Conservation (phyloP, 2,888 invertebrate genomes). For the Zygogramma bicolorata region DNA sequence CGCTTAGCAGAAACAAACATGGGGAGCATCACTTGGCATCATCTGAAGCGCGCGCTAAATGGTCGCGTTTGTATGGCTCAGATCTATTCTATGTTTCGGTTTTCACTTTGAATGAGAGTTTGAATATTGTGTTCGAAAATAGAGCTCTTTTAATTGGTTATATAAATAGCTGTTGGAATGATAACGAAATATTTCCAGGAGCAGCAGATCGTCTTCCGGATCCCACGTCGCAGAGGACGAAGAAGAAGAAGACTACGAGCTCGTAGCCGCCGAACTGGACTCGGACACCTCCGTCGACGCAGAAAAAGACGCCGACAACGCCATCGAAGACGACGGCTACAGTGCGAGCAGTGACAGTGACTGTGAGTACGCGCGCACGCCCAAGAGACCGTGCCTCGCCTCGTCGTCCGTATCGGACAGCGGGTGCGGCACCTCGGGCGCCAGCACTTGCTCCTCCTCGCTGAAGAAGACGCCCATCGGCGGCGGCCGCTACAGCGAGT, state of each 20-base stretch:
- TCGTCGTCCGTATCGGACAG: conserved; percentile 62
- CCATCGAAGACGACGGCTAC: conserved; percentile 30
- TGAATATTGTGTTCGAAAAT: too few relatives aligned
- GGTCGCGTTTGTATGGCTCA: too few relatives aligned
- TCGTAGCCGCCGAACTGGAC: not conserved
- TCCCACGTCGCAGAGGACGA: conserved; percentile 18
- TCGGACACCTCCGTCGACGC: conserved; percentile 10
- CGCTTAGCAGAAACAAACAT: too few relatives aligned
- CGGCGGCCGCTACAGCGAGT: conserved; percentile 66
- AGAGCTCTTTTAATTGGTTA: too few relatives aligned
- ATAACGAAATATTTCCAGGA: not conserved
- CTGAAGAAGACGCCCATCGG: not conserved
- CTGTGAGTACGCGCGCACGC: conserved; percentile 58
- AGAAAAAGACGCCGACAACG: not conserved
- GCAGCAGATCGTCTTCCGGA: conserved; percentile 15
- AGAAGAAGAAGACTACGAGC: not conserved
- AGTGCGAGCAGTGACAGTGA: conserved; percentile 59
- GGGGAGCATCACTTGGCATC: too few relatives aligned
- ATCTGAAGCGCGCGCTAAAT: too few relatives aligned
- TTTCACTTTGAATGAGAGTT: too few relatives aligned
- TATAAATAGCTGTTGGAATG: not conserved
- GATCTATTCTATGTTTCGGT: too few relatives aligned
- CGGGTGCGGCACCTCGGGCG: conserved; percentile 61
- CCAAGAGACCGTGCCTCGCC: conserved; percentile 57
- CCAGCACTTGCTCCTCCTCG: conserved; percentile 42